Percentiles rank a stretch among this genome's conserved stretches.
phyloP scores from a whole-genome alignment of 2,113 vertebrate species.

The Dicentrarchus labrax region DNA sequence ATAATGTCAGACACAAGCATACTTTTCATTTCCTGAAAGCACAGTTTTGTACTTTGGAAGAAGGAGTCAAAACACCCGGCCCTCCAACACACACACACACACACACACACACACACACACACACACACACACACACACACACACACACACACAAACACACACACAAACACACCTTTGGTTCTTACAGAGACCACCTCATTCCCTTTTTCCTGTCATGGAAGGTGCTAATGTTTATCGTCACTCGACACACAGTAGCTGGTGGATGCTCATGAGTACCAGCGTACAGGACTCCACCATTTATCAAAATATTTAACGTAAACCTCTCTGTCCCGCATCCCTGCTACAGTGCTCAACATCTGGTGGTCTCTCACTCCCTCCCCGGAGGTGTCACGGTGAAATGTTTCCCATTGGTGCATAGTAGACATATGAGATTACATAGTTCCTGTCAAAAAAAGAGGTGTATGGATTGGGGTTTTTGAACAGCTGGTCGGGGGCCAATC shows the following conservation, averaged over 20 bases:
- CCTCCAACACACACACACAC: not conserved
- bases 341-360: conserved; percentile 11
- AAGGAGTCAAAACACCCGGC: conserved; percentile 18
- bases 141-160: conserved; percentile 9
- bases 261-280: not conserved
- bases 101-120: conserved; percentile 12
- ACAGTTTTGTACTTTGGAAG: conserved; percentile 21
- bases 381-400: conserved; percentile 30
- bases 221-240: conserved; percentile 43
- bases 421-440: conserved; percentile 51
- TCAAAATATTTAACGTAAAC: conserved; percentile 17
- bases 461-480: conserved; percentile 40
- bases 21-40: conserved; percentile 26
- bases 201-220: conserved; percentile 21
- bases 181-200: conserved; percentile 7
- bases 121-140: conserved; percentile 13
- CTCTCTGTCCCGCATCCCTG: not conserved
- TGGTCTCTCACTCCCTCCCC: not conserved
- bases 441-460: conserved; percentile 51
- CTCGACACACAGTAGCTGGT: conserved; percentile 29
- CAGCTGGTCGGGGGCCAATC: conserved; percentile 37
- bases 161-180: conserved; percentile 22
- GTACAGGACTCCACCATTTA: not conserved
- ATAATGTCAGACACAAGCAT: conserved; percentile 21
- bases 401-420: conserved; percentile 29